A percentile compares a stretch with the other conserved stretches of the same genome.
phyloP scores from a whole-genome alignment of 2,113 vertebrate species.

The Microcebus jonahi region DNA sequence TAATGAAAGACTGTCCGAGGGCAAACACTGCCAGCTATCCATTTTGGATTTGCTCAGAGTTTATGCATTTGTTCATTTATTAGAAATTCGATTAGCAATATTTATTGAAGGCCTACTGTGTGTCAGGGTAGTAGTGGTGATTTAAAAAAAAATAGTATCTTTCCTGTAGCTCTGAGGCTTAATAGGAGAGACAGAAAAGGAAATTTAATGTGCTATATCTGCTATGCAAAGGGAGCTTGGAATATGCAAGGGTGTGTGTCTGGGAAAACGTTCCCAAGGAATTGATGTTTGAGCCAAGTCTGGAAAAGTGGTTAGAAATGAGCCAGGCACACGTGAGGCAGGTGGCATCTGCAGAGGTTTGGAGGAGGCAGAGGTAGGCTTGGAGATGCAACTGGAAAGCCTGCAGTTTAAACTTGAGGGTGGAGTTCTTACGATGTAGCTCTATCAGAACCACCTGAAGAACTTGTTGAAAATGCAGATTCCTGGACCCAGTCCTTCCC shows the following conservation, averaged over 20 bases:
- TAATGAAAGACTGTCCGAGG: slow-evolving; percentile 14
- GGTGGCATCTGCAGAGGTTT: not conserved
- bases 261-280: not conserved
- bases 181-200: not conserved
- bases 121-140: not conserved
- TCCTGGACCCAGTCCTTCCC: not conserved
- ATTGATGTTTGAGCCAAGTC: not conserved
- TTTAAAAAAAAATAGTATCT: not conserved
- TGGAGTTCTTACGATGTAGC: not conserved
- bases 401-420: not conserved
- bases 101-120: not conserved
- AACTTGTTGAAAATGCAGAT: not conserved
- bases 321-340: not conserved
- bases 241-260: not conserved
- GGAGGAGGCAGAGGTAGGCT: no score
- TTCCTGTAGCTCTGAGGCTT: not conserved
- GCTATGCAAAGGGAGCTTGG: not conserved
- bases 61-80: slow-evolving; percentile 9
- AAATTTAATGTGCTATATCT: not conserved
- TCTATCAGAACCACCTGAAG: not conserved
- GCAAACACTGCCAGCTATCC: not conserved
- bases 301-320: not conserved
- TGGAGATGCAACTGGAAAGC: not conserved
- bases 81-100: not conserved
- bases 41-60: slow-evolving; percentile 31